Conservation (phyloP, 2,797 vertebrate genomes). For the Characodon lateralis region DNA sequence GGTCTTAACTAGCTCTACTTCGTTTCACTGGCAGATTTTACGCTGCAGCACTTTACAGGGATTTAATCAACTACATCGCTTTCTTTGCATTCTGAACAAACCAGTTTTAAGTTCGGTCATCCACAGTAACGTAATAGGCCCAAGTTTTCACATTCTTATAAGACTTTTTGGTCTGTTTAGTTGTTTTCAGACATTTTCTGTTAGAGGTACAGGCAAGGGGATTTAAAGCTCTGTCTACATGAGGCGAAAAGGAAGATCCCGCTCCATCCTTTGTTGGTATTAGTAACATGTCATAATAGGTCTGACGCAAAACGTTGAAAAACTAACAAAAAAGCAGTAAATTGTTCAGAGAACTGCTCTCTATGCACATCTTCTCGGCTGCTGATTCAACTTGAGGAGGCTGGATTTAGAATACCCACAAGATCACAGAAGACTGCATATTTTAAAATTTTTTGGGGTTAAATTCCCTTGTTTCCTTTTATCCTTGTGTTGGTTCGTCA, state of each 20-base stretch:
- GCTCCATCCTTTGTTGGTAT: neutral
- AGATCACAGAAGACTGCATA: neutral
- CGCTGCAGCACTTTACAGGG: constrained; percentile 67
- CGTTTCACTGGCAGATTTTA: constrained; percentile 40
- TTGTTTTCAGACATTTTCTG: neutral
- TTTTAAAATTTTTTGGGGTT: neutral
- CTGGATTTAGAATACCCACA: neutral
- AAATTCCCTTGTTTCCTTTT: neutral
- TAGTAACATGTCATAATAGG: neutral
- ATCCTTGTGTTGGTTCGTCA: neutral
- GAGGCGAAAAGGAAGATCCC: neutral
- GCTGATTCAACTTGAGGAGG: neutral
- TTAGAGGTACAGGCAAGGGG: neutral
- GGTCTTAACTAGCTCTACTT: constrained; percentile 36
- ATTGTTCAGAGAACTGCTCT: neutral
- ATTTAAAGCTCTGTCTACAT: neutral
- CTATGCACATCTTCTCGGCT: neutral
- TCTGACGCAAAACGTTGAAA: neutral
- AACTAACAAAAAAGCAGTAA: neutral
- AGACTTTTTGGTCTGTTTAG: neutral
- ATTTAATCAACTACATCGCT: constrained; percentile 19
- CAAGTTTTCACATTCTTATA: constrained; percentile 5
- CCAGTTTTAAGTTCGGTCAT: constrained; percentile 9
- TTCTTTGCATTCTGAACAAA: constrained; percentile 29
- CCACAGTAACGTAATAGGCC: constrained; percentile 5